Base-by-base conservation (phyloP, 2,113 vertebrate genomes). In the Pseudopodoces humilis region DNA sequence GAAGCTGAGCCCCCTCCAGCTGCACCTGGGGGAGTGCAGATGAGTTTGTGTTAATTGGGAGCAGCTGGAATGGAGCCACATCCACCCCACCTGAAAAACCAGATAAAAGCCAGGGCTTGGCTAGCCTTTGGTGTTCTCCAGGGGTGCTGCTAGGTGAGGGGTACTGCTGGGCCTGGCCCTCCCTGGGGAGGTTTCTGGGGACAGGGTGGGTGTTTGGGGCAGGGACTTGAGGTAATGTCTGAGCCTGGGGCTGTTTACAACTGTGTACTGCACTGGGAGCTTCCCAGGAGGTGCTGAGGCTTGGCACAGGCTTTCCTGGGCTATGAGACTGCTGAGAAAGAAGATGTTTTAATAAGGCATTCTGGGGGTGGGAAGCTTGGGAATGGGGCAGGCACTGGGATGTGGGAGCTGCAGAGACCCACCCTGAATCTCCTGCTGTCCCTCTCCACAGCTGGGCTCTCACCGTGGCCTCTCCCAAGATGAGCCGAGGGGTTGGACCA, bases 191-290 rank as follows among this genome's bases (percentile, higher is more conserved):
- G 30, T 1, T n/a, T 0, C 2, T 15, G 41, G 47, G 35, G 28
- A 0, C 0, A 0, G 0, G 22, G 24, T 24, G 68, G 55, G 0
- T 19, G n/a, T 23, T 52, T 72, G 24, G 49, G 35, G 15, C 1
- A 16, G 63, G n/a, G 52, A 5, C 2, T 39, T 35, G 60, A 10
- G 27, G 33, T 6, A 2, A 7, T 4, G 31, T 1, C 30, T 52
- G 58, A 60, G 20, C 20, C 9, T 1, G 0, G 37, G 63, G 47
- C 13, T 63, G 46, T 13, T 33, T 39, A 4, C 2, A n/a, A 0
- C 10, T 13, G 22, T 37, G 13, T 47, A 30, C 43, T 44, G 39
- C 4, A 1, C n/a, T 3, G 8, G 65, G 56, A 58, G 21, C 27
- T 8, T 53, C 33, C 37, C 10, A 3, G 72, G 43, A 11, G 28